phyloP scores from a whole-genome alignment of 2,113 vertebrate species.

The Gopherus flavomarginatus region DNA sequence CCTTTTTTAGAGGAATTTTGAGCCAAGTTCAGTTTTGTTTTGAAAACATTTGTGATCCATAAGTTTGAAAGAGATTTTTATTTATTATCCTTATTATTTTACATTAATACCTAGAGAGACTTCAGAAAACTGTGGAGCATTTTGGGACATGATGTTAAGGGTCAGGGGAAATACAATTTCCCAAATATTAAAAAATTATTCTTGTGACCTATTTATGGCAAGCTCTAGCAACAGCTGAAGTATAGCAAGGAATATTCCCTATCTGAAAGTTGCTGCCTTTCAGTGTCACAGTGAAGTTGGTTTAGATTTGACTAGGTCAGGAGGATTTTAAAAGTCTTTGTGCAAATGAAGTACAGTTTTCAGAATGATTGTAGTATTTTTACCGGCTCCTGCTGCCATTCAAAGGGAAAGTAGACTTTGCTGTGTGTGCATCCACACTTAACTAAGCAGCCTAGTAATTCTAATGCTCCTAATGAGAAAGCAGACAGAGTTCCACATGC shows the following conservation, averaged over 20 bases:
- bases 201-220: neutral
- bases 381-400: neutral
- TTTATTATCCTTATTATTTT: neutral
- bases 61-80: neutral
- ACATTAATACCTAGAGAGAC: neutral
- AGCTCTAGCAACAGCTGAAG: neutral
- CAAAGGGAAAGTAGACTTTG: neutral
- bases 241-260: neutral
- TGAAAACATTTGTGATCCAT: accelerated
- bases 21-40: neutral
- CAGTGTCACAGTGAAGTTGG: neutral
- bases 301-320: neutral
- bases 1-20: neutral
- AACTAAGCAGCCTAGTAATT: neutral
- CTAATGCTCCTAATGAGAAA: neutral
- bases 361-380: neutral
- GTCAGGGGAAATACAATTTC: neutral
- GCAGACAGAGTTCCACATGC: neutral
- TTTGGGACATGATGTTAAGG: neutral
- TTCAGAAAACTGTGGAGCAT: neutral
- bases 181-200: neutral
- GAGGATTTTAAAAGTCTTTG: neutral
- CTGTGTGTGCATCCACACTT: neutral
- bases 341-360: neutral
- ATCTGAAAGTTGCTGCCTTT: neutral